These are phyloP conservation scores for Epizoanthus rinbou DNA, from an alignment of 92 coral and sea anemone genomes.

Conservation along the genomic window DNA sequence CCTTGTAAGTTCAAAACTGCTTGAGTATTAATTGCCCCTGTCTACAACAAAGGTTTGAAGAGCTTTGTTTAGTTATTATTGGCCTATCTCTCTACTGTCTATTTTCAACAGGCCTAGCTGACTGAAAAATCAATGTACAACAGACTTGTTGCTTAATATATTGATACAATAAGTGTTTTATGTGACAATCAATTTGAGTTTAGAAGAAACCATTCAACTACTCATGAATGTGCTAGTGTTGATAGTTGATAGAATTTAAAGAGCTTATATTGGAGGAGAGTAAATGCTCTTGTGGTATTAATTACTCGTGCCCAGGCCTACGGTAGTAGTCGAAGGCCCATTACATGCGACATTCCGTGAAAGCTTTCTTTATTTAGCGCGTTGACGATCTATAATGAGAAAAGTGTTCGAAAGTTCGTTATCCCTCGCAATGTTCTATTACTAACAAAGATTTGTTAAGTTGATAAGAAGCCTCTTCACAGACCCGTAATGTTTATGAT, in stretches of 20 bases:
- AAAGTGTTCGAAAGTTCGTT: not conserved
- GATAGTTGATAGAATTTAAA: too few relatives aligned
- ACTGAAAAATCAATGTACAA: too few relatives aligned
- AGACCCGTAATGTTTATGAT: conserved; percentile 12
- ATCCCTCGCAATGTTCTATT: conserved; percentile 13
- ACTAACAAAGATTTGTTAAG: conserved; percentile 10
- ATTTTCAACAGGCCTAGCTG: too few relatives aligned
- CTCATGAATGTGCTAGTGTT: too few relatives aligned
- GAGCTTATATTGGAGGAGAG: too few relatives aligned
- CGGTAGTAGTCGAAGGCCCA: not conserved
- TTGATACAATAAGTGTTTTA: too few relatives aligned
- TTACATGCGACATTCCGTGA: not conserved
- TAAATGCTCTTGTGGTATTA: too few relatives aligned
- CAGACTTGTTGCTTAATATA: too few relatives aligned
- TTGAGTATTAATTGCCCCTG: not conserved
- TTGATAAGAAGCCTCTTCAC: conserved; percentile 20
- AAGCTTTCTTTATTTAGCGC: conserved; percentile 1
- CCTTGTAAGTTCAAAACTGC: conserved; percentile 7
- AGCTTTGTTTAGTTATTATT: conserved; percentile 3
- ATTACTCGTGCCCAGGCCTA: not conserved
- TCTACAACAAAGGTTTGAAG: conserved; percentile 6
- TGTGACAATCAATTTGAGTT: too few relatives aligned
- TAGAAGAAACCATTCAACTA: too few relatives aligned
- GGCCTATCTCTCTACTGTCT: too few relatives aligned
- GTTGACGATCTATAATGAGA: conserved; percentile 12